Base-by-base conservation (phyloP, 2,888 invertebrate species). In the Spicauda simplicius region DNA sequence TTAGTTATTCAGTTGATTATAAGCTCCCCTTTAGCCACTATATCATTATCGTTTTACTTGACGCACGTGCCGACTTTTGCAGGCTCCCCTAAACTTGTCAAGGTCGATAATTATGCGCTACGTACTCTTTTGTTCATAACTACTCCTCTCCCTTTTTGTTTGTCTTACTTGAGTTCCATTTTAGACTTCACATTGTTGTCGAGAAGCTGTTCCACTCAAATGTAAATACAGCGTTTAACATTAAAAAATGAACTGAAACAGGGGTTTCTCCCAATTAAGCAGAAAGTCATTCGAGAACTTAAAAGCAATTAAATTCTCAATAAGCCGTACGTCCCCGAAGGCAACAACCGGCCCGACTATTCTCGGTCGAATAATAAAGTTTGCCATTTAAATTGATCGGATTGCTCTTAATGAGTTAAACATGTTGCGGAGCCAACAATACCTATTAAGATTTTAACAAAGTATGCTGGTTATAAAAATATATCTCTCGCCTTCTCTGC, bases 1-100 rank as follows among this genome's bases (percentile, higher is more conserved):
- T 93, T 92, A 91, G 93, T 91, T 86, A 92, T 93, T 89, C 89
- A 88, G 90, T 90, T 90, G 88, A 88, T 88, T 88, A 88, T 85
- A 79, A 83, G 83, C 61, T 85, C 91, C 90, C 91, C 91, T 87
- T 78, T 77, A 84, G 88, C 88, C 83, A 91, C 90, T 92, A 88
- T 90, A 90, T 91, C 90, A 91, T 92, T 92, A 91, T 85, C 90
- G 83, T 90, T 90, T 88, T 86, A 85, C 82, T 83, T 75, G 76
- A 76, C 78, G 87, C 93, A 91, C 93, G 93, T 92, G 93, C 85
- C 88, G 83, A 74, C 83, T 80, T 81, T 80, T 79, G 80, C 80
- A 79, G 79, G 77, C 76, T 82, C 89, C 90, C 92, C 86, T 84
- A 73, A 81, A 76, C 77, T 77, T 82, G 80, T 88, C 90, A 91